Percentiles rank a stretch among this genome's conserved stretches.
Evolutionary conservation across 2,113 vertebrate genomes (phyloP).

Genomic region (Etheostoma spectabile): DNA sequence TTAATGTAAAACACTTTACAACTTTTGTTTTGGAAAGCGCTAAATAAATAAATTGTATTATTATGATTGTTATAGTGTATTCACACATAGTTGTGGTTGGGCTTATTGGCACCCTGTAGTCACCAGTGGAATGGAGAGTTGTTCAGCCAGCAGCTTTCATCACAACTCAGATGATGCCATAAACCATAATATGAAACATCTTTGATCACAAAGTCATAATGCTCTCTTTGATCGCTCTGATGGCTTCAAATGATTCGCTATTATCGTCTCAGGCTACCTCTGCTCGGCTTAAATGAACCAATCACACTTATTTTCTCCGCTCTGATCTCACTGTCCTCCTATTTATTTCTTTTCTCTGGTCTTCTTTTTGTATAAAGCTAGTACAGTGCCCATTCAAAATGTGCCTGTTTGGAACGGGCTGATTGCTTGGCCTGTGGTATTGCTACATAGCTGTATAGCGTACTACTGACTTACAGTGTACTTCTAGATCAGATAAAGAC

Average conservation of each 20-base stretch:
- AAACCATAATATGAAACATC: neutral
- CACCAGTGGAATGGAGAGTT: neutral
- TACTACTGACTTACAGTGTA: too few species aligned
- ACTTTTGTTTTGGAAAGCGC: too few species aligned
- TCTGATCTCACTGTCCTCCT: neutral
- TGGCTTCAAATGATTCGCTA: neutral
- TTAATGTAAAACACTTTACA: too few species aligned
- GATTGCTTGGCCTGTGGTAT: too few species aligned
- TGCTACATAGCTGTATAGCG: too few species aligned
- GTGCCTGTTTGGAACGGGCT: too few species aligned
- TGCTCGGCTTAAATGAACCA: conserved; percentile 2
- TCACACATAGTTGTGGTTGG: too few species aligned
- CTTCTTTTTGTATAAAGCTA: neutral
- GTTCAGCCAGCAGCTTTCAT: neutral
- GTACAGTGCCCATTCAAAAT: neutral
- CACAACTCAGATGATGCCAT: neutral
- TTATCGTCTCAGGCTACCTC: neutral
- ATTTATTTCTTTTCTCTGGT: neutral
- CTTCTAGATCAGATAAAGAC: too few species aligned
- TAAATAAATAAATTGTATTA: too few species aligned
- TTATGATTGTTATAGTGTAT: too few species aligned
- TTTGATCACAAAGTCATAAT: conserved; percentile 11
- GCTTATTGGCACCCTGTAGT: too few species aligned
- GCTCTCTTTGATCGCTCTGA: neutral
- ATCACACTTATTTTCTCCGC: neutral